phyloP scores from a whole-genome alignment of 2,888 invertebrate species.

The Rhodophaea formosa region DNA sequence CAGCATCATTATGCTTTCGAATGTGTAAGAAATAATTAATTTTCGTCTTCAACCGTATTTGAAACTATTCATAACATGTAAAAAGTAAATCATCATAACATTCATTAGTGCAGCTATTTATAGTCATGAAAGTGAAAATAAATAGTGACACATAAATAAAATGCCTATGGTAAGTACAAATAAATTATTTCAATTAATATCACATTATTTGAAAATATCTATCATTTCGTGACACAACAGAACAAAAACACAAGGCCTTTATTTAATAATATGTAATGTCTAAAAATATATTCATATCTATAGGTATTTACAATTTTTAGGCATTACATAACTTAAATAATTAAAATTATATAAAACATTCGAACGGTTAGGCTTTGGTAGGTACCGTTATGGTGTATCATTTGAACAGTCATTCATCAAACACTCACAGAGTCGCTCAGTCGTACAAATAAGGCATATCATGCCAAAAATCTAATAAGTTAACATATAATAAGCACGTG shows the following conservation, averaged over 20 bases:
- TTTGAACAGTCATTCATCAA: conserved; percentile 2
- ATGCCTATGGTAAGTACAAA: conserved; percentile 14
- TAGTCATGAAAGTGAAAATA: background rate
- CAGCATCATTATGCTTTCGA: background rate
- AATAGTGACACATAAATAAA: conserved; percentile 14
- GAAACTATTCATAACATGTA: background rate
- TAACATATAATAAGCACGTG: background rate
- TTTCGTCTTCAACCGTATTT: background rate
- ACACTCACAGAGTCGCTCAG: background rate
- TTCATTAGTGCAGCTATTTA: background rate
- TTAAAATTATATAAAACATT: background rate
- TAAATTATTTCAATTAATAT: conserved; percentile 1
- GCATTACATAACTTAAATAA: background rate
- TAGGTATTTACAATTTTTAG: background rate
- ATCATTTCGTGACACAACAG: background rate
- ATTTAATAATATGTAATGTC: background rate
- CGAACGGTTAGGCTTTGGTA: conserved; percentile 16
- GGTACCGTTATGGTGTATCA: background rate
- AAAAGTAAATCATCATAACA: too few species aligned
- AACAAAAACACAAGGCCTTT: conserved; percentile 6
- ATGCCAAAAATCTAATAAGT: background rate
- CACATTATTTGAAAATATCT: conserved; percentile 5
- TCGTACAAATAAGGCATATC: background rate
- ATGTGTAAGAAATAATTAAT: background rate
- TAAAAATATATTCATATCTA: background rate